Conservation (phyloP, 2,797 vertebrate species). For the Etheostoma nigrum region DNA sequence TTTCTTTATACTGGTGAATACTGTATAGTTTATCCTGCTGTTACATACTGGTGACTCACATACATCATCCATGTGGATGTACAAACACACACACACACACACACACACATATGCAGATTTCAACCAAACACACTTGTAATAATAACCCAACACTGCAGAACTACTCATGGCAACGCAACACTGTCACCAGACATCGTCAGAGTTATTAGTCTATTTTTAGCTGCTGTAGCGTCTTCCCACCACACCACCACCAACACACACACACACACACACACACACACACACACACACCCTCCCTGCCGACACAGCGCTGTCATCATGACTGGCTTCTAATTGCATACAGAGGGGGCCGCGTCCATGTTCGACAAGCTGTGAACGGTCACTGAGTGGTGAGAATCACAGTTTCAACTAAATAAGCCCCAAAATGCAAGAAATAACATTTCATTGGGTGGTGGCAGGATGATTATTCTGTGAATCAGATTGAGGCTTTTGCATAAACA, state of each 20-base stretch:
- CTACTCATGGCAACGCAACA: slow-evolving; percentile 43
- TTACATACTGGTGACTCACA: background rate
- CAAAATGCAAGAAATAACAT: slow-evolving; percentile 83
- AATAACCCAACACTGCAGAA: slow-evolving; percentile 29
- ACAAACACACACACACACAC: background rate
- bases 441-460: slow-evolving; percentile 81
- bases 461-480: slow-evolving; percentile 79
- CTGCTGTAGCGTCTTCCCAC: slow-evolving; percentile 67
- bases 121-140: background rate
- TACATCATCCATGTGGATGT: no score
- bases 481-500: slow-evolving; percentile 73
- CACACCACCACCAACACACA: no score
- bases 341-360: slow-evolving; percentile 66
- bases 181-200: slow-evolving; percentile 43
- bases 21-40: background rate
- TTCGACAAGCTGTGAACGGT: slow-evolving; percentile 43
- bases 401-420: slow-evolving; percentile 88
- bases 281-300: slow-evolving; percentile 23
- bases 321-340: slow-evolving; percentile 91
- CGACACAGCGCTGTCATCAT: slow-evolving; percentile 81
- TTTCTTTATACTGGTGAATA: background rate
- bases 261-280: no score
- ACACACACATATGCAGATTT: slow-evolving; percentile 8
- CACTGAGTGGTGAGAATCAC: slow-evolving; percentile 51
- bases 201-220: slow-evolving; percentile 89